phyloP scores from a whole-genome alignment of 2,113 vertebrate genomes.

The Cepphus grylle region DNA sequence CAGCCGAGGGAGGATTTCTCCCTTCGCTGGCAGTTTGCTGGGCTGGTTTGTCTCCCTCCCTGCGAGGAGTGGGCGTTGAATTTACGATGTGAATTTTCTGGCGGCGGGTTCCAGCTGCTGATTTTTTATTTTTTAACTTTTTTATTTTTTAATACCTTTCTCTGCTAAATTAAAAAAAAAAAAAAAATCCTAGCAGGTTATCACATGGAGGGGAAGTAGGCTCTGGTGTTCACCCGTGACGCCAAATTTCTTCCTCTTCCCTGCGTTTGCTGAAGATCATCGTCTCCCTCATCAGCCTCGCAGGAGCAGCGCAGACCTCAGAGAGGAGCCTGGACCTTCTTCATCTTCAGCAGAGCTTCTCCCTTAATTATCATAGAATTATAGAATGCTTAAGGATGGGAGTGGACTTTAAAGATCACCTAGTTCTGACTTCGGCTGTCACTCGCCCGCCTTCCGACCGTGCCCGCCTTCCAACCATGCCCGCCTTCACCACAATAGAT shows the following conservation, averaged over 20 bases:
- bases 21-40: background rate
- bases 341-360: background rate
- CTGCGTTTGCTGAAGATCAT: background rate
- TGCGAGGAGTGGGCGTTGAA: background rate
- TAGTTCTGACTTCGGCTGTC: accelerated
- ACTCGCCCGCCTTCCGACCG: background rate
- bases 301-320: background rate
- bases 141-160: background rate
- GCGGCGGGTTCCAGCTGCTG: background rate
- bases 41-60: background rate
- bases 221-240: background rate
- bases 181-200: background rate
- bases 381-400: background rate
- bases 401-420: background rate
- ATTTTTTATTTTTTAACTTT: background rate
- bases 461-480: background rate
- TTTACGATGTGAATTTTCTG: background rate
- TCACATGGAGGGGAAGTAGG: no score
- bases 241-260: background rate
- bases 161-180: background rate
- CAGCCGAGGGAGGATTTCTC: background rate
- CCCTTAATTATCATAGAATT: accelerated
- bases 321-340: background rate
- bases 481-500: background rate
- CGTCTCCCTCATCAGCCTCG: accelerated